Evolutionary conservation across 2,888 invertebrate species (phyloP).

Genomic region (Eupithecia inturbata): DNA sequence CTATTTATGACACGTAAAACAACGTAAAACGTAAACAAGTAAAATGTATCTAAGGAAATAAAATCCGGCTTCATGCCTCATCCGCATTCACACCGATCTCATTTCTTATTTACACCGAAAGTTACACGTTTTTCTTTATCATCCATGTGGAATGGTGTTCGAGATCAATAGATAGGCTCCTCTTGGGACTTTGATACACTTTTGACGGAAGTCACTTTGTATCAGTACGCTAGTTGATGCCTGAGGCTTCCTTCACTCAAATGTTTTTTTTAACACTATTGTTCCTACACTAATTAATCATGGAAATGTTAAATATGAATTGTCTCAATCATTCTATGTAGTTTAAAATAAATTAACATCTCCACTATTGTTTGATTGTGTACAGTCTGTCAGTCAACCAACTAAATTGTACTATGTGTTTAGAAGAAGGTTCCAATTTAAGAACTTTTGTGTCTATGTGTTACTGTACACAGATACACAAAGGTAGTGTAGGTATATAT

Average conservation of each 20-base stretch:
- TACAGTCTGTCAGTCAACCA: neutral
- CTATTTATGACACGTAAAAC: slow-evolving; percentile 34
- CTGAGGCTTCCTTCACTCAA: neutral
- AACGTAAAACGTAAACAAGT: slow-evolving; percentile 34
- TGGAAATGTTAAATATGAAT: neutral
- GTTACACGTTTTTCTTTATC: slow-evolving; percentile 31
- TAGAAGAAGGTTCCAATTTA: neutral
- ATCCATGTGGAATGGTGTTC: slow-evolving; percentile 37
- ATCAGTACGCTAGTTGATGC: neutral
- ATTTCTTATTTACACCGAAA: slow-evolving; percentile 35
- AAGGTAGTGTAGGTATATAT: neutral
- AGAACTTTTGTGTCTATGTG: neutral
- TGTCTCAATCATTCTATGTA: neutral
- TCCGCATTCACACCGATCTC: slow-evolving; percentile 36
- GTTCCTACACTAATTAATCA: neutral
- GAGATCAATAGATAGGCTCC: slow-evolving; percentile 36
- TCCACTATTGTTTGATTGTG: neutral
- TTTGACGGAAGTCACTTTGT: slow-evolving; percentile 21
- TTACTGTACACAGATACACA: neutral
- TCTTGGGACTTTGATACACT: slow-evolving; percentile 24
- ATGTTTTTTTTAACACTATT: neutral
- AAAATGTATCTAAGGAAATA: slow-evolving; percentile 33
- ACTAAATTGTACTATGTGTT: neutral
- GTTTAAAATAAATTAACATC: neutral
- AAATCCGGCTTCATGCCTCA: slow-evolving; percentile 30